Base-by-base conservation (phyloP, 2,888 invertebrate genomes). In the Pristionchus fissidentatus region DNA sequence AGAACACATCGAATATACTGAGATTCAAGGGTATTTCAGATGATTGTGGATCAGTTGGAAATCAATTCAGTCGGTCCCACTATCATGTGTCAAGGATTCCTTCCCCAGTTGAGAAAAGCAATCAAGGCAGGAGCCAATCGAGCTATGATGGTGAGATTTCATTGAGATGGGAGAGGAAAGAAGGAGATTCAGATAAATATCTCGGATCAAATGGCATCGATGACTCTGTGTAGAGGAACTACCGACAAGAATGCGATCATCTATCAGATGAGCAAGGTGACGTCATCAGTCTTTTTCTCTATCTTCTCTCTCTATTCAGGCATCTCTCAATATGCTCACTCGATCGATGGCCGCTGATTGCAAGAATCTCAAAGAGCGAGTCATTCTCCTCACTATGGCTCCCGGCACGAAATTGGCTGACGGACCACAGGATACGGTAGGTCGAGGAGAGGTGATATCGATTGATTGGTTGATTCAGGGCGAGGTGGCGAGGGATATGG, bases 241-340 rank as follows among this genome's bases (percentile, higher is more conserved):
- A 80, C 80, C 0, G 60, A 60, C 15, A 38, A 41, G 41, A 80
- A 80, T 10, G 80, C 57, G 13, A 32, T 80, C 32, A 43, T 80
- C 43, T 80, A 80, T n/a, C 80, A 80, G 60, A 80, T 80, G 80
- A 80, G 80, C 60, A 80, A 80, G 35, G 80, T 80, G 29, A 35
- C 22, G 29, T 19, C 32, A 38, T 32, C 26, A 26, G 26, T 4
- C 32, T 35, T 32, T n/a, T 2, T 26, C n/a, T 70, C 38, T 32
- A 70, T 70, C 32, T 62, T 26, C 13, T 62, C 62, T 62, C 41
- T 41, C 22, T 0, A 8, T 52, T 15, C 29, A 80, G 80, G 80
- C 80, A 2, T 38, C 80, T 60, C 57, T 60, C 41, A 80, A 80
- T 26, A 80, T 80, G 80, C 38, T 80, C 41, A 80, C 80, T 80